Percentiles rank a stretch among this genome's conserved stretches.
These are phyloP conservation scores for Danio choprae DNA, from an alignment of 2,797 vertebrate genomes.

Conservation along the genomic window DNA sequence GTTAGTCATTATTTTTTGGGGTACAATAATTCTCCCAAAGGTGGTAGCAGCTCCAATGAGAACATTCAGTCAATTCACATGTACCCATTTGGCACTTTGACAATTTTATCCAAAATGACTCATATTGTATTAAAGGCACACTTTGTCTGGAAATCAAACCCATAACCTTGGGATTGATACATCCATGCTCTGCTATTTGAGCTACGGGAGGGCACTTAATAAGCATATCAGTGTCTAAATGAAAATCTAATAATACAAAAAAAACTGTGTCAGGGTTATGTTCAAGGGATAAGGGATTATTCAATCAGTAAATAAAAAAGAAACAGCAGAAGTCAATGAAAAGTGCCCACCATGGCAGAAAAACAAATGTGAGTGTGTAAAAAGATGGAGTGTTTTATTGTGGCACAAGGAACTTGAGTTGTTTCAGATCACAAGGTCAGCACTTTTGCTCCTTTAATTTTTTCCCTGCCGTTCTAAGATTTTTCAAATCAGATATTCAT, in stretches of 20 bases:
- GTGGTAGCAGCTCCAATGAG: background rate
- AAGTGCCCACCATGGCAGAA: background rate
- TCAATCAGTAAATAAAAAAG: background rate
- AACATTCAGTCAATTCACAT: background rate
- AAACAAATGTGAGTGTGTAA: background rate
- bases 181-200: too few relatives aligned
- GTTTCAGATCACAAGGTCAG: conserved; percentile 79
- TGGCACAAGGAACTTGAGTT: conserved; percentile 1
- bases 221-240: background rate
- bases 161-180: too few relatives aligned
- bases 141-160: too few relatives aligned
- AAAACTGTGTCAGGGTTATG: background rate
- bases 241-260: background rate
- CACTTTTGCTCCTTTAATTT: conserved; percentile 70
- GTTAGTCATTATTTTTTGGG: background rate
- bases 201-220: background rate
- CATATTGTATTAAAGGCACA: too few relatives aligned
- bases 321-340: background rate
- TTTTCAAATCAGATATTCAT: conserved; percentile 89
- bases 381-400: conserved; percentile 19
- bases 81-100: too few relatives aligned
- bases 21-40: background rate
- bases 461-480: conserved; percentile 68
- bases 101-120: too few relatives aligned
- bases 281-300: background rate